Base-by-base conservation (phyloP, 2,888 invertebrate genomes). In the Augiades crinisus region DNA sequence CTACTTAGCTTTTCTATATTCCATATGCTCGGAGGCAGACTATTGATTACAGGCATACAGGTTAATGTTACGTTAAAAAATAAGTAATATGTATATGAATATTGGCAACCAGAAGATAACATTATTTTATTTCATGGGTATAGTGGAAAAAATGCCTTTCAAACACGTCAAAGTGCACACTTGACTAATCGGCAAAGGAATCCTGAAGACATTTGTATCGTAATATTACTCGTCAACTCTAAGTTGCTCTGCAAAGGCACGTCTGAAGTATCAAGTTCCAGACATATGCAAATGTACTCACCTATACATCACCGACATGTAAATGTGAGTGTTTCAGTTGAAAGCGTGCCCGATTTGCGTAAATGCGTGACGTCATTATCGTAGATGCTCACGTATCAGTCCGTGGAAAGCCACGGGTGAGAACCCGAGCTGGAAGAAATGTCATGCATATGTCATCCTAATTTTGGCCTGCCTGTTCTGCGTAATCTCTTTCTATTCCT, bases 291-390 rank as follows among this genome's bases (percentile, higher is more conserved):
- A 47, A 51, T 51, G 37, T 51, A 45, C 43, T 43, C 44, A 38
- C 51, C 37, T 51, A 37, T 31, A 37, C 51, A 46, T 36, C 45
- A 44, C 44, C 8, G 16, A 44, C 37, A 51, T 51, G 51, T 30
- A 44, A 44, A 51, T 51, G 51, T 51, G 31, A 43, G 50, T 44
- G 50, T 51, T 50, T 51, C 50, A 44, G 50, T 44, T 51, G 50
- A 44, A 51, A 47, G 37, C 46, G 46, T 37, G 37, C 46, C 21
- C 24, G 14, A 36, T 19, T 30, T 44, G 54, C 53, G 55, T 53
- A 55, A 55, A 63, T 53, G 64, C 71, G 73, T 72, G 71, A 72
- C 65, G 63, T 70, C 70, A 70, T 75, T 74, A 74, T 70, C 62
- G 63, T 52, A 44, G 60, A 56, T 51, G 72, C 76, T 70, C 72